Percentiles rank a stretch among this genome's conserved stretches.
phyloP scores from a whole-genome alignment of 2,113 vertebrate genomes.

The Sula dactylatra region DNA sequence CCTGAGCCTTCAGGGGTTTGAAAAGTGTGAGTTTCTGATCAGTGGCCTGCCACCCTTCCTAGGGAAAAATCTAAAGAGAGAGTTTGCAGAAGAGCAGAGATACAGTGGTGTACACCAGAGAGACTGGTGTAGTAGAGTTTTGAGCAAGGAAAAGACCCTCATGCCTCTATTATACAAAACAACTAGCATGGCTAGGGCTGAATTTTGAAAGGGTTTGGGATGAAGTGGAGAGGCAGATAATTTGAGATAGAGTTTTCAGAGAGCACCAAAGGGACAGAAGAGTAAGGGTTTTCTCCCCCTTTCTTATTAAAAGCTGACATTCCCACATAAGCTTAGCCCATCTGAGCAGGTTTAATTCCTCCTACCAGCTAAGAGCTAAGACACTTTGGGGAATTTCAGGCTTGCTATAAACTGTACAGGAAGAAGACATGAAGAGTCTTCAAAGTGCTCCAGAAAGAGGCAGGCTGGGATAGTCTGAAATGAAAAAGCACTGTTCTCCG shows the following conservation, averaged over 20 bases:
- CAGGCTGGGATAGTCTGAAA: not conserved
- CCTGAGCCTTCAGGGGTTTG: not conserved
- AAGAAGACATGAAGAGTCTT: not conserved
- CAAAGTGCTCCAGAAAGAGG: not conserved
- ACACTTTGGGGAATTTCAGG: not conserved
- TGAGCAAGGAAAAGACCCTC: not conserved
- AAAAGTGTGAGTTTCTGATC: not conserved
- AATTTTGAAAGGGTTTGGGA: not conserved
- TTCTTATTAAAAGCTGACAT: not conserved
- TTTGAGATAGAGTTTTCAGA: not conserved
- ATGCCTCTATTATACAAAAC: not conserved
- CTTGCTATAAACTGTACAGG: not conserved
- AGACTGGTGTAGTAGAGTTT: not conserved
- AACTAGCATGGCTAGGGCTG: not conserved
- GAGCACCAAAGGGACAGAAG: not conserved
- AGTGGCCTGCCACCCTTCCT: not conserved
- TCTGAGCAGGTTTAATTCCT: not conserved
- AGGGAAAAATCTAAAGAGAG: not conserved
- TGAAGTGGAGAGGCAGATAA: not conserved
- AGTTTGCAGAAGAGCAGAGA: not conserved
- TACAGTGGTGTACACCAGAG: not conserved
- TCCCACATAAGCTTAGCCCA: fast-evolving
- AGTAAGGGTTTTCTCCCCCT: fast-evolving
- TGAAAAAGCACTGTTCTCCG: not conserved
- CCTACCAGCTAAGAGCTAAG: not conserved